Percentiles rank a stretch among this genome's conserved stretches.
Evolutionary conservation across 2,888 invertebrate genomes (phyloP).

Genomic region (Phyllotreta cruciferae): DNA sequence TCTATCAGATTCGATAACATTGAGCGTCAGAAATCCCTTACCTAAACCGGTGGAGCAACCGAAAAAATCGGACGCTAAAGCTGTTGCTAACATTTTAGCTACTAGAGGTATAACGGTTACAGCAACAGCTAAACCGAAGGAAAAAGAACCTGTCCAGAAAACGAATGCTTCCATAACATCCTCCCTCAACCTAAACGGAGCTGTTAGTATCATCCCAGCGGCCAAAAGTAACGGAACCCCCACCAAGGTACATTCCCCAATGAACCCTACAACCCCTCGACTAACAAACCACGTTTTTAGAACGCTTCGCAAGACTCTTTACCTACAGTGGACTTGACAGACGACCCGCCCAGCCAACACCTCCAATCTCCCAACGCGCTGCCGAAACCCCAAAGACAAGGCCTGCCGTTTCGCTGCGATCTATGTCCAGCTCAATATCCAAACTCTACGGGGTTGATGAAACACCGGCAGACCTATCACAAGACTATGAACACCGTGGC

Average conservation of each 20-base stretch:
- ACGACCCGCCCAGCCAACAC: constrained; percentile 57
- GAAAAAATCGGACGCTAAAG: constrained; percentile 74
- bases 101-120: constrained; percentile 81
- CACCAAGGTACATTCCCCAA: constrained; percentile 41
- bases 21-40: constrained; percentile 66
- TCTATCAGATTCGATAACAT: constrained; percentile 75
- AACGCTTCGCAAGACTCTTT: constrained; percentile 37
- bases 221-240: constrained; percentile 43
- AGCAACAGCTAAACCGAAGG: constrained; percentile 64
- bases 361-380: constrained; percentile 45
- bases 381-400: constrained; percentile 54
- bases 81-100: constrained; percentile 79
- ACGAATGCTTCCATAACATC: constrained; percentile 62
- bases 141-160: constrained; percentile 50
- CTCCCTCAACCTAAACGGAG: constrained; percentile 67
- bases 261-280: not conserved
- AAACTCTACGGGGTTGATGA: constrained; percentile 64
- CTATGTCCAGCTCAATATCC: constrained; percentile 77
- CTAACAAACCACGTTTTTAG: constrained; percentile 12
- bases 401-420: constrained; percentile 68
- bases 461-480: constrained; percentile 72
- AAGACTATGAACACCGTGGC: constrained; percentile 63
- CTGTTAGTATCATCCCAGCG: constrained; percentile 69
- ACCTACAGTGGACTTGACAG: constrained; percentile 64
- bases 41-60: constrained; percentile 54